Evolutionary conservation across 2,113 vertebrate species (phyloP).

Genomic region (Microcebus tavaratra): DNA sequence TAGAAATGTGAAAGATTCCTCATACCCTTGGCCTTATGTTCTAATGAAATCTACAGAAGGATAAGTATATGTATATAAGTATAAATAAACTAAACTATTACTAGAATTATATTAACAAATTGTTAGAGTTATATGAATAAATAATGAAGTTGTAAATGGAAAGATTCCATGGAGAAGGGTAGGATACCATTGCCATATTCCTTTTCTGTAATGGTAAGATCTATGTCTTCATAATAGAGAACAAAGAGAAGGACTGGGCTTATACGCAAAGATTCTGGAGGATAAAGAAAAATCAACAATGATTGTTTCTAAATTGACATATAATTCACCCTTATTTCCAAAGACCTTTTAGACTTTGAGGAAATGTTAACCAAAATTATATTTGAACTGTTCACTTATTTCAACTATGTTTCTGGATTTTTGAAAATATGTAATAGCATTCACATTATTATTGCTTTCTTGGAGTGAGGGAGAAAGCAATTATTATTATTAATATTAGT

Average conservation of each 20-base stretch:
- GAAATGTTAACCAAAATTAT: neutral
- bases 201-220: neutral
- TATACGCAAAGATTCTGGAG: neutral
- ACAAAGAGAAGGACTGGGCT: neutral
- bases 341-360: constrained; percentile 23
- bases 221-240: neutral
- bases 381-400: constrained; percentile 29
- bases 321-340: neutral
- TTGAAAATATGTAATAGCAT: constrained; percentile 30
- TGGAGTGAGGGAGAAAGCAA: neutral
- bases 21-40: too few relatives aligned
- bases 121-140: too few relatives aligned
- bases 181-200: neutral
- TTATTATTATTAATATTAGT: constrained; percentile 28
- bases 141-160: neutral
- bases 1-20: too few relatives aligned
- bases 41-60: too few relatives aligned
- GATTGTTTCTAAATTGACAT: neutral
- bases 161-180: neutral
- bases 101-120: too few relatives aligned
- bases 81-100: too few relatives aligned
- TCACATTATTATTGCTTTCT: constrained; percentile 23
- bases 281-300: neutral
- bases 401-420: neutral
- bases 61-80: too few relatives aligned